Evolutionary conservation across 2,113 vertebrate genomes (phyloP).

Genomic region (Colistium nudipinnis): DNA sequence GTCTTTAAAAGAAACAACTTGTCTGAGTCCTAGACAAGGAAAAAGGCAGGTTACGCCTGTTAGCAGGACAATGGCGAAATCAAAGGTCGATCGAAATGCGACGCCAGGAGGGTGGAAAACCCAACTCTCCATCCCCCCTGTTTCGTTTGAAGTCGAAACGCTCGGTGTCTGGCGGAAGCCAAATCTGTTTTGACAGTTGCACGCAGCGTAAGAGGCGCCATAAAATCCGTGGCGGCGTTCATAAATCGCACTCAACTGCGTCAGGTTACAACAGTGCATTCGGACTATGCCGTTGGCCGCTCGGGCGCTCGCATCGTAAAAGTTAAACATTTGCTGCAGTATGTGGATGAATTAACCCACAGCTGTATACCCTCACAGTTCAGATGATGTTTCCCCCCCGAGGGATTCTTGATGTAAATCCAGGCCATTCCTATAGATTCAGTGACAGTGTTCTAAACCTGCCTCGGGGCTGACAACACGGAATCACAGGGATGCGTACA

Average conservation of each 20-base stretch:
- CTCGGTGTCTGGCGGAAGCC: neutral
- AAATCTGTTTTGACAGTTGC: neutral
- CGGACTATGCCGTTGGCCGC: neutral
- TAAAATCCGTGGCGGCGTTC: no score
- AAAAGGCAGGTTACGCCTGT: neutral
- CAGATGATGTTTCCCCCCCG: neutral
- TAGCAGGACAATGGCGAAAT: neutral
- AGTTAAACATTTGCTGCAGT: neutral
- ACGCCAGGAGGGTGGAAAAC: neutral
- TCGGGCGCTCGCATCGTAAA: neutral
- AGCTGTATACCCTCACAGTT: constrained; percentile 12
- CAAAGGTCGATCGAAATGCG: neutral
- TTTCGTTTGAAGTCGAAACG: constrained; percentile 1
- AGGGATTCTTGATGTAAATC: constrained; percentile 17
- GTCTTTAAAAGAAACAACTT: constrained; percentile 16
- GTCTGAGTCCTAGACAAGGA: neutral
- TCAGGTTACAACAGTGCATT: neutral
- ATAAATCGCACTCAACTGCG: no score
- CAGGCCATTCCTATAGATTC: constrained; percentile 20
- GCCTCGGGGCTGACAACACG: constrained; percentile 10
- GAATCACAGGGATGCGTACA: neutral
- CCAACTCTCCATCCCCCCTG: neutral
- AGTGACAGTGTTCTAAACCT: constrained; percentile 9
- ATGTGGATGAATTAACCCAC: neutral
- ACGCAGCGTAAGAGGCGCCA: no score